Percentiles rank a stretch among this genome's conserved stretches.
phyloP scores from a whole-genome alignment of 2,888 invertebrate species.

The Nymphalis urticae region DNA sequence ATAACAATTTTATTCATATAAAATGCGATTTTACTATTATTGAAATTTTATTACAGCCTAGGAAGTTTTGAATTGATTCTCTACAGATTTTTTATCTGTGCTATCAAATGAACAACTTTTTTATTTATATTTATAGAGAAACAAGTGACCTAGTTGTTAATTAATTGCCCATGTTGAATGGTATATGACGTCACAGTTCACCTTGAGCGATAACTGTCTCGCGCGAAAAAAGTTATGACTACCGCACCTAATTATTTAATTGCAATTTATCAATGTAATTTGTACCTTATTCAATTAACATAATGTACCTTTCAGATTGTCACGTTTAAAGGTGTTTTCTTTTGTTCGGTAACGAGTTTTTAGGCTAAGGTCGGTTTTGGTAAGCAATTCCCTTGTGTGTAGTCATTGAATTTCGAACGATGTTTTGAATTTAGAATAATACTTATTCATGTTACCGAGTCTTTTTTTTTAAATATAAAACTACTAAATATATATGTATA shows the following conservation, averaged over 20 bases:
- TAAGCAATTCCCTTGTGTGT: neutral
- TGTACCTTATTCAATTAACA: constrained; percentile 4
- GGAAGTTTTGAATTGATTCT: neutral
- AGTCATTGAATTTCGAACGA: neutral
- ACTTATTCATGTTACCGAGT: neutral
- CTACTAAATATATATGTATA: neutral
- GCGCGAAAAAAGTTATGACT: constrained; percentile 37
- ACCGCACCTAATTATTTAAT: constrained; percentile 19
- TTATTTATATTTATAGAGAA: neutral
- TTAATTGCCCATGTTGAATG: constrained; percentile 6
- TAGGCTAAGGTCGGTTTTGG: constrained; percentile 5
- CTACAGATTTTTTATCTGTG: neutral
- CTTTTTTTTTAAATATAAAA: too few species aligned
- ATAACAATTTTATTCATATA: too few species aligned
- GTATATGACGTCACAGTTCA: constrained; percentile 37
- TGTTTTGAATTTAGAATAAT: neutral
- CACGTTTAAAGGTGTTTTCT: constrained; percentile 6
- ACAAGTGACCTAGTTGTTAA: constrained; percentile 3
- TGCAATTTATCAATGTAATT: constrained; percentile 7
- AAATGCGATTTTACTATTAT: too few species aligned
- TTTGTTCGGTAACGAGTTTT: constrained; percentile 6
- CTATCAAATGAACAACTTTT: neutral
- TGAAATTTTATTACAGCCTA: too few species aligned
- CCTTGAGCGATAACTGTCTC: constrained; percentile 41
- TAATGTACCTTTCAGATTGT: constrained; percentile 12